Evolutionary conservation across 2,113 vertebrate species (phyloP).

Genomic region (Alligator sinensis): DNA sequence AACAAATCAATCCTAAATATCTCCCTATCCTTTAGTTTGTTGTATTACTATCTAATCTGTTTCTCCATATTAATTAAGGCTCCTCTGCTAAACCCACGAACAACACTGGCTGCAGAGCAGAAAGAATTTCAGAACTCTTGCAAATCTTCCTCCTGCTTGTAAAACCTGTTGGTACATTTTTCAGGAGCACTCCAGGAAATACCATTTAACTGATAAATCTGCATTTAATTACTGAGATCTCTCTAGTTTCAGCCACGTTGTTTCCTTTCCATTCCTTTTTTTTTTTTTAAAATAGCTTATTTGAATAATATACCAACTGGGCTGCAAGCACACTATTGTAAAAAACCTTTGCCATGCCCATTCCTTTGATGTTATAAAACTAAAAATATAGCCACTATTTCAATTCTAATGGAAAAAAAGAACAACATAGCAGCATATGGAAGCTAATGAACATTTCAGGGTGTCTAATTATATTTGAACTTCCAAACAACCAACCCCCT

Average conservation of each 20-base stretch:
- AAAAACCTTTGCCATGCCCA: background rate
- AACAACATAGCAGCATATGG: background rate
- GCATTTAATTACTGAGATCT: background rate
- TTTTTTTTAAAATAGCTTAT: background rate
- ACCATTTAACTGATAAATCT: slow-evolving; percentile 31
- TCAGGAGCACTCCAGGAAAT: slow-evolving; percentile 34
- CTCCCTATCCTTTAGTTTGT: no score
- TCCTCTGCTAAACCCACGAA: no score
- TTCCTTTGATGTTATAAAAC: background rate
- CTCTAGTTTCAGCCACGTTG: background rate
- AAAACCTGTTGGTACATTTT: slow-evolving; percentile 41
- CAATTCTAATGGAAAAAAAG: background rate
- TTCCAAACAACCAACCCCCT: background rate
- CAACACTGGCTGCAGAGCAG: background rate
- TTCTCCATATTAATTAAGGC: no score
- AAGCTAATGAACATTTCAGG: background rate
- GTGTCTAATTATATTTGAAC: background rate
- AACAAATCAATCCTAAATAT: no score
- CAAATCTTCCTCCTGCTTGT: slow-evolving; percentile 50
- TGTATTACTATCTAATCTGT: no score
- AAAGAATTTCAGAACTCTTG: slow-evolving; percentile 26
- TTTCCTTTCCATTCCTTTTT: background rate
- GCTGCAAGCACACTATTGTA: background rate
- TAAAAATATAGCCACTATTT: background rate
- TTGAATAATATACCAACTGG: background rate